Evolutionary conservation across 1,140 invertebrate genomes (phyloP), one percentile per base, ranked within the genome.

Genomic region (Drosophila carrolli): DNA sequence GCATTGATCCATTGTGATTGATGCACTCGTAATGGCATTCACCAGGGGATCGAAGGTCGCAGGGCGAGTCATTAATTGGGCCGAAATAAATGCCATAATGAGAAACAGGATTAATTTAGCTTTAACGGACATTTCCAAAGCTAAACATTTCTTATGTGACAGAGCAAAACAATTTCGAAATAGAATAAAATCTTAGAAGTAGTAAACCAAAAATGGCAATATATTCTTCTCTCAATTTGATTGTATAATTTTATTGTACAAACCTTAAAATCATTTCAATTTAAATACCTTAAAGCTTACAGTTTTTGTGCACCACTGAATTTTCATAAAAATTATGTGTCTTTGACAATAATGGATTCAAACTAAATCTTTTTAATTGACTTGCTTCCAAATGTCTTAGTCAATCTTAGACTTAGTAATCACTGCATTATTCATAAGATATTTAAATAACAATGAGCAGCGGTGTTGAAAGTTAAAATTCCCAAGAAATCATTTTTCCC

Each of bases 1-100:
- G 11, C 6, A 35, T 44, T 44, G 40, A 60, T 37, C 32, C 37
- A 41, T 8, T 13, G n/a, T 57, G 37, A 57, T 61, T 57, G 35
- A 61, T 57, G 35, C 35, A 38, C 19, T 60, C 23, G 8, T 16
- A 60, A 61, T 41, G 23, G 0, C n/a, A 43, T 43, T 43, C 40
- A 14, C 16, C 19, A 16, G 9, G 54, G 27, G 13, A 58, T n/a
- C 29, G 5, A 57, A 29, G 23, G 13, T 32, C 23, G 23, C 47
- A 29, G 29, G 37, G 10, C 10, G 19, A 11, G 19, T 5, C 19
- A 47, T 13, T 10, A 47, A 46, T 19, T 46, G 16, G 13, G 19
- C 1, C 1, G 4, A 46, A 23, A 9, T 32, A 8, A 32, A 32
- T 32, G 29, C 29, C 29, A 32, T 0, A 32, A 8, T 38, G 37